Evolutionary conservation across 2,797 vertebrate species (phyloP).

Genomic region (Rhodeus uyekii): DNA sequence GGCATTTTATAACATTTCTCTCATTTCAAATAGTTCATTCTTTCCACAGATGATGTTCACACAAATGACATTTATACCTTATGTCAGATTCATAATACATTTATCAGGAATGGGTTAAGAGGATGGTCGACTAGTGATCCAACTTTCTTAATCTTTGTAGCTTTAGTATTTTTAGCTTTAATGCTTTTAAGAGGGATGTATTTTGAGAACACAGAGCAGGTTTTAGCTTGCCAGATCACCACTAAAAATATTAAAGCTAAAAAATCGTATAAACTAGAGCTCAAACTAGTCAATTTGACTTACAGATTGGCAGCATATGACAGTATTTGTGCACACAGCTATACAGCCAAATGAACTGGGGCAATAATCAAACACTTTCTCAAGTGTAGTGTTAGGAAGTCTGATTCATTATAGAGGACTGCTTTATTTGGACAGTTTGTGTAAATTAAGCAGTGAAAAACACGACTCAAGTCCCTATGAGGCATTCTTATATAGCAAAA

Average conservation of each 20-base stretch:
- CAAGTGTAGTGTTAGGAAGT: not conserved
- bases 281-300: not conserved
- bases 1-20: not conserved
- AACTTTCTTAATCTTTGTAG: not conserved
- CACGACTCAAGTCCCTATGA: no score
- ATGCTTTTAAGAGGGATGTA: not conserved
- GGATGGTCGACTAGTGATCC: not conserved
- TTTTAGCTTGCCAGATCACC: not conserved
- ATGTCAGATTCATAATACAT: not conserved
- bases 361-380: not conserved
- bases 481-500: not conserved
- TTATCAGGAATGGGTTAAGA: not conserved
- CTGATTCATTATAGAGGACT: not conserved
- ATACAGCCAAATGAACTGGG: not conserved
- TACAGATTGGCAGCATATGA: not conserved
- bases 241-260: not conserved
- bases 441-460: not conserved
- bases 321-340: constrained; percentile 9
- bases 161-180: not conserved
- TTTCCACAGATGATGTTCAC: not conserved
- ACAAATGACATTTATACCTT: not conserved
- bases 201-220: not conserved
- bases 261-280: not conserved
- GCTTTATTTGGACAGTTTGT: not conserved
- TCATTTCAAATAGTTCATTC: not conserved